Evolutionary conservation across 2,797 vertebrate species (phyloP).

Genomic region (Heterohyrax brucei): DNA sequence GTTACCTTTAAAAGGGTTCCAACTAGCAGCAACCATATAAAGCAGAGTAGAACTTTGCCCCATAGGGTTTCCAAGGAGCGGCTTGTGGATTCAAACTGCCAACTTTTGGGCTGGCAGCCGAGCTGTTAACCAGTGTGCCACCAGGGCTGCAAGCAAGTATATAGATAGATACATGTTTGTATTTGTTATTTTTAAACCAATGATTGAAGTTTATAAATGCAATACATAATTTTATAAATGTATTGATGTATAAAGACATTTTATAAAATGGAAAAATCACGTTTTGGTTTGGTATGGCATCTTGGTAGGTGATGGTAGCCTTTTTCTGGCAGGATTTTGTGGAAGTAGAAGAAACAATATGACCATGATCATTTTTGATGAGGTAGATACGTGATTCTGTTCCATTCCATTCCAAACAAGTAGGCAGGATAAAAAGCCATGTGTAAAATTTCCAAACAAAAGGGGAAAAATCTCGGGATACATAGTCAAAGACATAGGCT

Average conservation of each 20-base stretch:
- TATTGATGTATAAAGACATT: neutral
- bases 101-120: too few relatives aligned
- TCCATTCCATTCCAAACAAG: constrained; percentile 3
- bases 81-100: too few relatives aligned
- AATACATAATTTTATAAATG: neutral
- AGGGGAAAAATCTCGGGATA: neutral
- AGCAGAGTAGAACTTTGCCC: too few relatives aligned
- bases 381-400: neutral
- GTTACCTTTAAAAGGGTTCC: too few relatives aligned
- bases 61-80: too few relatives aligned
- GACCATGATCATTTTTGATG: neutral
- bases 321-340: neutral
- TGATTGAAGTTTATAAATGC: neutral
- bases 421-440: neutral
- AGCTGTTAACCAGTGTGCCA: too few relatives aligned
- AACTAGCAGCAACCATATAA: too few relatives aligned
- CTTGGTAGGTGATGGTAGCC: neutral
- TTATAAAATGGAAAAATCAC: neutral
- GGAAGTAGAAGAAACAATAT: neutral
- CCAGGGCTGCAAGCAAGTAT: too few relatives aligned
- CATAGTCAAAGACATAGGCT: neutral
- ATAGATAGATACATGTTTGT: neutral
- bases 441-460: constrained; percentile 14
- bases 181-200: constrained; percentile 23
- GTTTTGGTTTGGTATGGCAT: neutral